Conservation (phyloP, 2,888 invertebrate genomes). For the Pherbina coryleti region DNA sequence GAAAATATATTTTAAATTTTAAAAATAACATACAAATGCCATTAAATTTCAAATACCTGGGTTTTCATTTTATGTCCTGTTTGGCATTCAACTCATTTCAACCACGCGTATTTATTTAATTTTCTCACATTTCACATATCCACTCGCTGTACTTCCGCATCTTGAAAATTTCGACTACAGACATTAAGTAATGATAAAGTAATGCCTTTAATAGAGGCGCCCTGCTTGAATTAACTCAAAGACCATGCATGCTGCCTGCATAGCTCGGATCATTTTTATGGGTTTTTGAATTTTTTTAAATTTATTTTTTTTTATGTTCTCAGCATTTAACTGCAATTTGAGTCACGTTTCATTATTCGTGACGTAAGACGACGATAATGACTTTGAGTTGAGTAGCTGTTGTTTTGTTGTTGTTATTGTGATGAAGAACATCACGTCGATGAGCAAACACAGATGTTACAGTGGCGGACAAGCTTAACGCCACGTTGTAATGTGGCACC, state of each 20-base stretch:
- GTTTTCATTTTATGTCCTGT: too few relatives aligned
- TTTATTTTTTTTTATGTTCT: slow-evolving; percentile 5
- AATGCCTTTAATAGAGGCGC: background rate
- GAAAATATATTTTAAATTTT: too few relatives aligned
- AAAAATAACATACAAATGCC: too few relatives aligned
- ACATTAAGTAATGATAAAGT: background rate
- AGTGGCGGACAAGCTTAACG: slow-evolving; percentile 2
- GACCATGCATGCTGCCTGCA: background rate
- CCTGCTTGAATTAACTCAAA: too few relatives aligned
- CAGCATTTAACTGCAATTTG: slow-evolving; percentile 63
- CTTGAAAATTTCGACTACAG: background rate
- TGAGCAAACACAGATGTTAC: background rate
- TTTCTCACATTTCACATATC: background rate
- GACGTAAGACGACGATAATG: slow-evolving; percentile 61
- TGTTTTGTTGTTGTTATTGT: slow-evolving; percentile 4
- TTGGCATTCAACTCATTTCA: too few relatives aligned
- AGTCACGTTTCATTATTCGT: slow-evolving; percentile 65
- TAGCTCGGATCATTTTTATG: background rate
- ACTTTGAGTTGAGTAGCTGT: background rate
- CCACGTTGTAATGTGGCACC: slow-evolving; percentile 7
- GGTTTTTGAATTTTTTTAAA: slow-evolving; percentile 11
- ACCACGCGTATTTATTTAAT: too few relatives aligned
- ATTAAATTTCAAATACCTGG: too few relatives aligned
- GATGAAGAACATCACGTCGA: background rate
- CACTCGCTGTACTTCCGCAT: slow-evolving; percentile 10